Base-by-base conservation (phyloP, 2,888 invertebrate species). In the Cheilosia vulpina region DNA sequence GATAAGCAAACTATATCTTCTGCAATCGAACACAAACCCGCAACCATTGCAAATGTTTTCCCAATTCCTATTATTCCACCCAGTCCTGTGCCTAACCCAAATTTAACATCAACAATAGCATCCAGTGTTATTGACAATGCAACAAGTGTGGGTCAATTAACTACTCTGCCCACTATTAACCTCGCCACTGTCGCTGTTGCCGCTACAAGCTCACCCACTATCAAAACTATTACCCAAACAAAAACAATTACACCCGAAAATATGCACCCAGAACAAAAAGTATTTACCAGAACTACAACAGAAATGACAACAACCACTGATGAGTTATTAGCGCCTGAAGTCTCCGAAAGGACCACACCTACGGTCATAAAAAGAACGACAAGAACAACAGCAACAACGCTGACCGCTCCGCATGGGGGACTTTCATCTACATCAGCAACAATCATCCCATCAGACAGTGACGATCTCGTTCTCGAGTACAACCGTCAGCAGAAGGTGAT, bases 401-500 rank as follows among this genome's bases (percentile, higher is more conserved):
- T 65, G 45, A 76, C 72, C 50, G 53, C 65, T 13, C 78, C 69
- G 31, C n/a, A 41, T 45, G 60, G 45, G 53, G 81, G 63, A 63
- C 79, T 58, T 6, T 45, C 57, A 21, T 77, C 85, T 47, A 87
- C 87, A 83, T 80, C 87, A 82, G 87, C 88, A 81, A 83, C 89
- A 79, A 77, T 77, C 63, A 73, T 50, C 50, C 76, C 24, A 47
- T 43, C 57, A 47, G 55, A 78, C 88, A 87, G 53, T 88, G 87
- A 81, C 84, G 81, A 87, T 88, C 87, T 87, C 88, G 57, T 75
- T 50, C 83, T 87, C 24, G 77, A 77, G 80, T 87, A 85, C 82
- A 88, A 88, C 72, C 89, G 90, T 88, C 89, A 90, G 89, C 90
- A 91, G 91, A 91, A 91, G 92, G 91, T 91, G 92, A 92, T 91